Evolutionary conservation across 2,888 invertebrate species (phyloP), one percentile per base, ranked within the genome.

Genomic region (Athalia circularis): DNA sequence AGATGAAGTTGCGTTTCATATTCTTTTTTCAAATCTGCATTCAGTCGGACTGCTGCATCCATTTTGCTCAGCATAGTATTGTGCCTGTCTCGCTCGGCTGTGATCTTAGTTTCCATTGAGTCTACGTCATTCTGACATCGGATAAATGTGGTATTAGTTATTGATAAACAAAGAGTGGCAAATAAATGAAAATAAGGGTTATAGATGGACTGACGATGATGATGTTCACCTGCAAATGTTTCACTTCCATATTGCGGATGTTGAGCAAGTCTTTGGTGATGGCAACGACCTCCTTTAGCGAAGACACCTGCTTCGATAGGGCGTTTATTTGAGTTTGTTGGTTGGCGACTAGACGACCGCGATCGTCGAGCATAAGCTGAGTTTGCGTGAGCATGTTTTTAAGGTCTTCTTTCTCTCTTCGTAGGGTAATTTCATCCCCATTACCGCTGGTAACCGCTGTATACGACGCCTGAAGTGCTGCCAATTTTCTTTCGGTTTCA

Each of bases 231-330:
- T 95, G 93, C 87, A 96, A 92, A 88, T 96, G 95, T 79, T 95
- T 94, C 15, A 95, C 94, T 91, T 96, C 96, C 77, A 94, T 92
- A 86, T 95, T 96, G 81, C 96, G 93, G 67, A 96, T 95, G 85
- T 95, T 94, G 43, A 96, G 89, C 86, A 96, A 91, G 84, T 96
- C 95, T 88, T 96, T 96, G 3, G 96, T 96, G 79, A 96, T 95
- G 8, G 92, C 90, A n/a, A 96, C 93, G 65, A 96, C 96, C 86
- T 96, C 96, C 87, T 96, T 96, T 52, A 96, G 91, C 0, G 96
- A 95, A 62, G 93, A 92, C 6, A 96, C 94, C 89, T 96, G 95
- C 6, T 93, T 93, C 48, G 91, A 93, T 68, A 95, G 89, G 0
- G 95, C 95, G 79, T 93, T 93, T 77, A 96, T 95, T 89, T 96